Evolutionary conservation across 2,888 invertebrate genomes (phyloP).

Genomic region (Brachypterus glaber): DNA sequence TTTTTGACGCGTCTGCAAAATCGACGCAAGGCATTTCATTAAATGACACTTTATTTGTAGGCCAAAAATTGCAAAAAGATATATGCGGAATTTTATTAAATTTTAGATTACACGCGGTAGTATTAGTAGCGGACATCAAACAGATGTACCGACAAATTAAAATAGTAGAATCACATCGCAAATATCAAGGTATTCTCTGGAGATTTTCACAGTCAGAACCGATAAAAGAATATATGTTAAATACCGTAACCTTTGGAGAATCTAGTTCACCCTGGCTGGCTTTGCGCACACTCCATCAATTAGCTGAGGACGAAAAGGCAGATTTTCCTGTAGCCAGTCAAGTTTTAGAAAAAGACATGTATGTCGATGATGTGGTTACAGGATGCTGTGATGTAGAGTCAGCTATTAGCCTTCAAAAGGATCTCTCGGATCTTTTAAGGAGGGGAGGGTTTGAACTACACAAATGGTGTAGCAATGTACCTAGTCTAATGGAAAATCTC

Average conservation of each 20-base stretch:
- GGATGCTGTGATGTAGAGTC: not conserved
- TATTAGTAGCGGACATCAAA: not conserved
- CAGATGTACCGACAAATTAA: too few relatives aligned
- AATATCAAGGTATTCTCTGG: not conserved
- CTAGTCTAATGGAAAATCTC: not conserved
- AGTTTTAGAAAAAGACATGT: not conserved
- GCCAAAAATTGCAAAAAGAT: not conserved
- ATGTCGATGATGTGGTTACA: not conserved
- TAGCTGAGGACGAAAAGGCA: not conserved
- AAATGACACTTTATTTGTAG: conserved; percentile 2
- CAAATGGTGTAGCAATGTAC: too few relatives aligned
- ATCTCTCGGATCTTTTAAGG: too few relatives aligned
- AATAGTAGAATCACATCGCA: too few relatives aligned
- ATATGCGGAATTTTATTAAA: not conserved
- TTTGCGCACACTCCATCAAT: not conserved
- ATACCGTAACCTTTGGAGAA: not conserved
- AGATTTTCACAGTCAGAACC: too few relatives aligned
- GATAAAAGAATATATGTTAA: too few relatives aligned
- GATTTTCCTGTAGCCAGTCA: not conserved
- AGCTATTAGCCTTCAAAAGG: not conserved
- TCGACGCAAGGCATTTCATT: too few relatives aligned
- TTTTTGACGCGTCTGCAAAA: too few relatives aligned
- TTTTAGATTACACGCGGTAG: conserved; percentile 1
- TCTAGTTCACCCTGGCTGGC: too few relatives aligned
- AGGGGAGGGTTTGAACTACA: too few relatives aligned